Evolutionary conservation across 1,140 invertebrate species (phyloP), one percentile per base, ranked within the genome.

Genomic region (Papilio polyxenes): DNA sequence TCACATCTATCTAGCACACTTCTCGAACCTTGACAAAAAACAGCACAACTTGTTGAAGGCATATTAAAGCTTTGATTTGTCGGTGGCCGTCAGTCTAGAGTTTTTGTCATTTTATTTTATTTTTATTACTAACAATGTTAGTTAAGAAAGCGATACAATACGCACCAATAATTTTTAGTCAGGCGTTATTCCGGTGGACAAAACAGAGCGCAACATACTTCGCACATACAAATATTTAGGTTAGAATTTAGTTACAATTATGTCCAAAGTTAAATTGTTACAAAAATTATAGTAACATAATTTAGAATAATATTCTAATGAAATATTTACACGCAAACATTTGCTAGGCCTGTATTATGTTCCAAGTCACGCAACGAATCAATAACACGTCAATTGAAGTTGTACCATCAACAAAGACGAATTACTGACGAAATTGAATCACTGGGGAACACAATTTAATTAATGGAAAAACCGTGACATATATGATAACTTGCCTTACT

Each of bases 101-200:
- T 53, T 53, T 53, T 53, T 17, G n/a, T 31, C 23, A 31, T 31
- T 31, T 31, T 53, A 31, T 31, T 31, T 31, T 31, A 31, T 31
- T 31, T 31, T 31, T 31, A 31, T 31, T 31, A 31, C 23, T 53
- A 53, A 23, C 23, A 65, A 23, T 11, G 62, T 65, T 31, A 65
- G 62, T 65, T 65, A 3, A 37, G 65, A 72, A 69, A 72, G 65
- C 23, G 31, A 72, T 72, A 37, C 31, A 40, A 13, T 40, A 72
- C 31, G 65, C 65, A 15, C 65, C 65, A 72, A 37, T 72, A 72
- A 72, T 72, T 72, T 69, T 72, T 72, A 72, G 31, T 37, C 31
- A 72, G 20, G 5, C n/a, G 15, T 72, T 37, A 37, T 56, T 17
- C 15, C 3, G 15, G 15, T 56, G 11, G 11, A 72, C 65, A 37